Evolutionary conservation across 2,113 vertebrate genomes (phyloP), one percentile per base, ranked within the genome.

Genomic region (Vimba vimba): DNA sequence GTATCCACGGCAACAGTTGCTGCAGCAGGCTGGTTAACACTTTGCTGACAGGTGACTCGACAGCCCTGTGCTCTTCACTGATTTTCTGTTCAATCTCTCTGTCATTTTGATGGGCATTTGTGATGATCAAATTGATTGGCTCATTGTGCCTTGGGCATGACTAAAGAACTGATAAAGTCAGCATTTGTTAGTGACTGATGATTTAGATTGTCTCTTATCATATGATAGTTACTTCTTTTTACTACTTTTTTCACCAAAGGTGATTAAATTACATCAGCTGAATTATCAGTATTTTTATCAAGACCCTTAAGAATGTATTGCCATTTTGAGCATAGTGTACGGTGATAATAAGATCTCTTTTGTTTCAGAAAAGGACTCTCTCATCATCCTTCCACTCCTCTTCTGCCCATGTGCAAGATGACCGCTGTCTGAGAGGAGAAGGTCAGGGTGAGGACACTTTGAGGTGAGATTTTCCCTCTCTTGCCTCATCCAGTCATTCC

Each of bases 1-100:
- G 92, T 90, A 86, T 90, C 94, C 93, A 91, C 79, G 91, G 93
- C 91, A 94, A 94, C 94, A 76, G 88, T 79, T 88, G 78, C 73
- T 81, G 84, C 69, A 84, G 86, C 30, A 25, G 57, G 25, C 87
- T 36, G 52, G 62, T 91, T 92, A 92, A 92, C 91, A 84, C 91
- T 91, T 92, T 85, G 33, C 83, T 89, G 73, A 60, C 90, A 83
- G 82, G 86, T 17, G 76, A 27, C 19, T 62, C 83, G 33, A 73
- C 66, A 73, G 69, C 19, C 17, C 19, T 60, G 52, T 25, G n/a
- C 11, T 50, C 74, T 19, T 12, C 19, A 8, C 12, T 1, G 21
- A 73, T 45, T 27, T 73, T 60, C 27, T 13, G 59, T 27, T 74
- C 52, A 25, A 11, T 62, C 55, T 62, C 55, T 87, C 66, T 62